Percentiles rank a stretch among this genome's conserved stretches.
phyloP scores from a whole-genome alignment of 1,140 invertebrate genomes.

The Papilio glaucus region DNA sequence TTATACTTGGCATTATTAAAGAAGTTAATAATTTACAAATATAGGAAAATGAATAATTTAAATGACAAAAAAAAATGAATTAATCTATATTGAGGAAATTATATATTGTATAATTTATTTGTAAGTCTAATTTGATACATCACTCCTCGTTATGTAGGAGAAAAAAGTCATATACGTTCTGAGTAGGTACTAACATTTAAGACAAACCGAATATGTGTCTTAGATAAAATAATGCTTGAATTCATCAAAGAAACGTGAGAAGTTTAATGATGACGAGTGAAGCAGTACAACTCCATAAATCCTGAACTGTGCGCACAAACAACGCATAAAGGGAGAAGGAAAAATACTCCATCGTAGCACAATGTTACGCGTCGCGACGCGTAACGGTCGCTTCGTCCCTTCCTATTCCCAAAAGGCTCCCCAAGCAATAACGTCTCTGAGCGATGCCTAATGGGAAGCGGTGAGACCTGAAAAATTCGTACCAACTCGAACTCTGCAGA shows the following conservation, averaged over 20 bases:
- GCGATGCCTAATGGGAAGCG: slow-evolving; percentile 74
- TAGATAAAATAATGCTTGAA: neutral
- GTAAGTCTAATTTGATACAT: too few relatives aligned
- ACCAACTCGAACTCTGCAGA: slow-evolving; percentile 76
- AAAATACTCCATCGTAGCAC: slow-evolving; percentile 68
- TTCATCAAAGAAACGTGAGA: slow-evolving; percentile 4
- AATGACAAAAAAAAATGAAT: too few relatives aligned
- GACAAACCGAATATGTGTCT: neutral
- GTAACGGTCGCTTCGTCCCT: slow-evolving; percentile 21
- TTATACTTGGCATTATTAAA: too few relatives aligned
- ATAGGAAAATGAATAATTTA: too few relatives aligned
- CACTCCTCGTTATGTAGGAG: too few relatives aligned
- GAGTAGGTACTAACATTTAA: neutral
- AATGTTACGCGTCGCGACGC: slow-evolving; percentile 51
- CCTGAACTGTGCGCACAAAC: slow-evolving; percentile 44
- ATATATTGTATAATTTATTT: too few relatives aligned
- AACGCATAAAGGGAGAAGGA: slow-evolving; percentile 63
- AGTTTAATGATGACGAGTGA: slow-evolving; percentile 60
- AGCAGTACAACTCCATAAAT: slow-evolving; percentile 48
- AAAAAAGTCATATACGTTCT: neutral
- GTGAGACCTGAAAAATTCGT: slow-evolving; percentile 76
- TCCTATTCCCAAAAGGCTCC: slow-evolving; percentile 25
- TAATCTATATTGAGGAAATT: too few relatives aligned
- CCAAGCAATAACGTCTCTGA: slow-evolving; percentile 50
- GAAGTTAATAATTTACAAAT: too few relatives aligned